Base-by-base conservation (phyloP, 2,888 invertebrate species). In the Rutpela maculata region DNA sequence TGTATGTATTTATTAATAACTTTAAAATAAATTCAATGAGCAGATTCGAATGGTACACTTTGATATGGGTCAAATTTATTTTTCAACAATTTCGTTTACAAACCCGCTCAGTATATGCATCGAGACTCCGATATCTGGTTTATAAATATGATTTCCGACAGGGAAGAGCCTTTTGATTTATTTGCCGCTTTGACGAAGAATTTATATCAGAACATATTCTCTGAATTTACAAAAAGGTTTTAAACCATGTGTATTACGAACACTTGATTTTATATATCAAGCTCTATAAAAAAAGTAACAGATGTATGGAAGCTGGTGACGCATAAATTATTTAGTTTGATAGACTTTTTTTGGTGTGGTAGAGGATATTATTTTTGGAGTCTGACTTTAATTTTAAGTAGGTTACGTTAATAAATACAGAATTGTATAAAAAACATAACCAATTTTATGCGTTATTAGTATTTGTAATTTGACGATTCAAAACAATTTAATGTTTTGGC, bases 81-180 rank as follows among this genome's bases (percentile, higher is more conserved):
- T 12, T 26, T 62, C 12, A 62, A 62, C 31, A 62, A 62, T 62
- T 62, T 62, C 35, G 4, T 50, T 50, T 50, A 6, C 50, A 18
- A 69, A 18, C 15, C 11, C 55, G 55, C 67, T 22, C 67, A 50
- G 67, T 67, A 67, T 31, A 55, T 50, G 62, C 9, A 38, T 31
- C 50, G 50, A 35, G 56, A 19, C 62, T 17, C 26, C 19, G 57
- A 38, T 56, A 57, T 74, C 74, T 74, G 74, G 50, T 57, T 74
- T 66, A 74, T 74, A 74, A 74, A 74, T 73, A 73, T 74, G 66
- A 74, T 74, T 74, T 74, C 74, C 74, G 66, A 62, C 74, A 66
- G 74, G 66, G 56, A 74, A 65, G 63, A 22, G 31, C 59, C 71
- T 66, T 74, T 65, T 74, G 74, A 74, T 74, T 74, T 74, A 74